Conservation (phyloP, 2,113 vertebrate species). For the Corynorhinus townsendii region DNA sequence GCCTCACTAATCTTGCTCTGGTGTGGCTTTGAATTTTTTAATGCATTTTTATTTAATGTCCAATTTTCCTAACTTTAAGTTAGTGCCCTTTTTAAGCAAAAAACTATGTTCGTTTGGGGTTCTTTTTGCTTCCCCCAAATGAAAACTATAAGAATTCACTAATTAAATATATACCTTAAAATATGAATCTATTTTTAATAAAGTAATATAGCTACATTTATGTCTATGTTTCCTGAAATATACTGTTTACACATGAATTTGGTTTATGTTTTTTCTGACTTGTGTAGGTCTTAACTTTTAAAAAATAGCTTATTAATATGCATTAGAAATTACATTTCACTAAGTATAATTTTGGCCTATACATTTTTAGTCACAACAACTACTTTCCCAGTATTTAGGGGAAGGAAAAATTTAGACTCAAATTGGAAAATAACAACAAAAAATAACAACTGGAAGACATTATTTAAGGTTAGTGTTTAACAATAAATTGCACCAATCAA, state of each 20-base stretch:
- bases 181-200: neutral
- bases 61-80: neutral
- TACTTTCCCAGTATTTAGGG: neutral
- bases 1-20: neutral
- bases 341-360: constrained; percentile 25
- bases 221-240: neutral
- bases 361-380: constrained; percentile 29
- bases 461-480: constrained; percentile 70
- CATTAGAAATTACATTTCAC: neutral
- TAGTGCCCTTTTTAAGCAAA: neutral
- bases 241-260: neutral
- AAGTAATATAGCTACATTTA: neutral
- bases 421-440: neutral
- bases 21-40: neutral
- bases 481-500: constrained; percentile 56
- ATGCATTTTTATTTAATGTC: neutral
- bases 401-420: constrained; percentile 43
- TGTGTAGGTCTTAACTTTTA: neutral
- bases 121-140: neutral
- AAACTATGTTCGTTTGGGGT: neutral
- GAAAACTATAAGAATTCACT: neutral
- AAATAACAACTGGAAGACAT: neutral
- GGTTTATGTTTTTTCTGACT: neutral
- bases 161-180: neutral
- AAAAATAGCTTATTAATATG: neutral